These are phyloP conservation scores for Poeciliopsis occidentalis DNA, from an alignment of 2,113 vertebrate species.

Conservation along the genomic window DNA sequence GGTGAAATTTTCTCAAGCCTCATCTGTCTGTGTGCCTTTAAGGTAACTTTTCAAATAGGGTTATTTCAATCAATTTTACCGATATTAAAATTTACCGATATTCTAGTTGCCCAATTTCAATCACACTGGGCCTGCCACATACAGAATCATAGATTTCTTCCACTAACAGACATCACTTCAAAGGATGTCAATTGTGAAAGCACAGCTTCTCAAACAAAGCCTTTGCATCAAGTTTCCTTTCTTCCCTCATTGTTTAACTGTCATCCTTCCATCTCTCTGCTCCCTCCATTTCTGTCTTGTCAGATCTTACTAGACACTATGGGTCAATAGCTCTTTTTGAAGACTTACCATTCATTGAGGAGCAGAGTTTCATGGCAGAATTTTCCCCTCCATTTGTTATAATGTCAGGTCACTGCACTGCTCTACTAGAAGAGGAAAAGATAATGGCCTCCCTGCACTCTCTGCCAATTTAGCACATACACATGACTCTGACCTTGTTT, in stretches of 20 bases:
- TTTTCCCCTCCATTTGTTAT: too few species aligned
- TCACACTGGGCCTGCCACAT: too few species aligned
- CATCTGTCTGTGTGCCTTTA: too few species aligned
- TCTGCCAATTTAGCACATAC: conserved; percentile 89
- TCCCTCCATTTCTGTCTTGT: conserved; percentile 86
- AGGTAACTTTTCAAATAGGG: too few species aligned
- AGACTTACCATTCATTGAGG: too few species aligned
- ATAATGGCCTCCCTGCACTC: conserved; percentile 85
- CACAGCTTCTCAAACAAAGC: conserved; percentile 85
- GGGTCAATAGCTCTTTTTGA: conserved; percentile 88
- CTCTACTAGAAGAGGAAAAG: too few species aligned
- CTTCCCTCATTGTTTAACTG: conserved; percentile 75
- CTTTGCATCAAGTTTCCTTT: conserved; percentile 71
- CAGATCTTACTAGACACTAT: conserved; percentile 87
- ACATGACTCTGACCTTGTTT: conserved; percentile 91
- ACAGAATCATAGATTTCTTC: background rate
- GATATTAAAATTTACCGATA: too few species aligned
- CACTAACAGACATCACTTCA: background rate
- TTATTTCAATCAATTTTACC: too few species aligned
- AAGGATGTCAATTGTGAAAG: background rate
- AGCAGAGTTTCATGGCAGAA: too few species aligned
- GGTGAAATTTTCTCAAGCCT: too few species aligned
- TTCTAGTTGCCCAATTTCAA: too few species aligned
- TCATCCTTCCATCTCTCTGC: conserved; percentile 81
- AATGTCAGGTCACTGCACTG: too few species aligned